These are phyloP conservation scores for Scomber colias DNA, from an alignment of 2,113 vertebrate species.

Conservation along the genomic window DNA sequence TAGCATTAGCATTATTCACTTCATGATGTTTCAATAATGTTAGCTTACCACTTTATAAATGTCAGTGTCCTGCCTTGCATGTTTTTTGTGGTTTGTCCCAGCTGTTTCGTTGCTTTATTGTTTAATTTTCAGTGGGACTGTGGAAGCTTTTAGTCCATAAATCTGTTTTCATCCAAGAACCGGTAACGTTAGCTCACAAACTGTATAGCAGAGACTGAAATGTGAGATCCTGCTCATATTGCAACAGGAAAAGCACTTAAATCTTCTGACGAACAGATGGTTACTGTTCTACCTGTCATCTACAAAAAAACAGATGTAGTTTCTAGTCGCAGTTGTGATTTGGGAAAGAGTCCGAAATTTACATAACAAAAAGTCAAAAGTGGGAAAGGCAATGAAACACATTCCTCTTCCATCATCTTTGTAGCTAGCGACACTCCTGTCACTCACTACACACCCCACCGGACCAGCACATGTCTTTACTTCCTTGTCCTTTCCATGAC, in stretches of 20 bases:
- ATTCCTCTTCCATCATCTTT: conserved; percentile 20
- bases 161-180: not conserved
- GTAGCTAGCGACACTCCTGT: conserved; percentile 5
- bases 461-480: conserved; percentile 44
- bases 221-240: too few species aligned
- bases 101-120: not conserved
- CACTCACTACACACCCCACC: conserved; percentile 33
- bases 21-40: not conserved
- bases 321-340: not conserved
- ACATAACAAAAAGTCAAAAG: not conserved
- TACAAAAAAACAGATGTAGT: too few species aligned
- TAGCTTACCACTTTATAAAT: not conserved
- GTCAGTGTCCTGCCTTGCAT: not conserved
- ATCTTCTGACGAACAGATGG: too few species aligned
- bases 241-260: too few species aligned
- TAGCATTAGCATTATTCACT: not conserved
- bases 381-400: not conserved
- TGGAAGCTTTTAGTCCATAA: not conserved
- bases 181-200: not conserved
- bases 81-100: not conserved
- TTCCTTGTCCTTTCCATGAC: conserved; percentile 75
- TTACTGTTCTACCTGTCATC: too few species aligned
- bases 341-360: not conserved
- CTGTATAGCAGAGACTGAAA: not conserved
- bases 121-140: not conserved